Evolutionary conservation across 2,888 invertebrate genomes (phyloP), one percentile per base, ranked within the genome.

Genomic region (Mellilla xanthometata): DNA sequence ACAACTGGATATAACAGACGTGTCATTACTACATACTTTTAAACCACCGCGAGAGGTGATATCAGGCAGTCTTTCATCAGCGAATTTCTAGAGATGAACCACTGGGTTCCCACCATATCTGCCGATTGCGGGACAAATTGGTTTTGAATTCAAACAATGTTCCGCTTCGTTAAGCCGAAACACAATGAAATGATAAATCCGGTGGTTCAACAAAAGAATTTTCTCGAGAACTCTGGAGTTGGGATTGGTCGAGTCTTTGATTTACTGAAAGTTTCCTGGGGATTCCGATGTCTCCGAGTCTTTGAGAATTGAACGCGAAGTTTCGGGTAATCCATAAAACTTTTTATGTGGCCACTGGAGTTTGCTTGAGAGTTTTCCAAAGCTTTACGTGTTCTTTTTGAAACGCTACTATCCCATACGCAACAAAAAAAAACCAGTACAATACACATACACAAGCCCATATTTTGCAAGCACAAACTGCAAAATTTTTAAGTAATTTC

Each of bases 101-200:
- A 19, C 6, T 19, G 3, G 4, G 15, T 19, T 3, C 15, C 15
- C 15, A 19, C 6, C 15, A 46, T 32, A 36, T 19, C 15, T 19
- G 15, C 15, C 15, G 15, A 19, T 36, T 46, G 23, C 36, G 24
- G 29, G 32, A 47, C 24, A 47, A 47, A 40, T 46, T 40, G 36
- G 40, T 46, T 47, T 40, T 36, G 40, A 47, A 47, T 41, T 47
- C 47, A 41, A 47, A 47, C 41, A 47, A 47, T 47, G 41, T 41
- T 48, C 47, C 33, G 38, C 47, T 39, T 41, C 36, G 36, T 41
- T 41, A 47, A 41, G 47, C 47, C 30, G 15, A 33, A 47, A 47
- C 36, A 41, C 41, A 47, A 47, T 47, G 35, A 41, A 47, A 47
- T 47, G 38, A 47, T 47, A 41, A 47, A 47, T 47, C 47, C 36